Conservation (phyloP, 2,113 vertebrate species). For the Bothrops jararaca region DNA sequence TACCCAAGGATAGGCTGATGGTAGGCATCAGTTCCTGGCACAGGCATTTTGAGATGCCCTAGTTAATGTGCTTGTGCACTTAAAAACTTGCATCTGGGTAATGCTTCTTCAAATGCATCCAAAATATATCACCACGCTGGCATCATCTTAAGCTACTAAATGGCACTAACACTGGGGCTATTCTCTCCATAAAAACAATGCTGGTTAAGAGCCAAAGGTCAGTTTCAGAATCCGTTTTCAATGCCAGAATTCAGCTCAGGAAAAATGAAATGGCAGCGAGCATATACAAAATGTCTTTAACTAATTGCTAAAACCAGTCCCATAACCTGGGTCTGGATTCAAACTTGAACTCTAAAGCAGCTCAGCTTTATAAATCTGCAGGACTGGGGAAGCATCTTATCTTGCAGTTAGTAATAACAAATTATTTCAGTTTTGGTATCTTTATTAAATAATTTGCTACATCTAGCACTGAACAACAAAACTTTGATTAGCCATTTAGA, state of each 20-base stretch:
- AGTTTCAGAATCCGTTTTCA: neutral
- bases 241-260: neutral
- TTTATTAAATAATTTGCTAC: neutral
- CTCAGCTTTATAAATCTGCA: neutral
- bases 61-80: neutral
- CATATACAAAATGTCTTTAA: neutral
- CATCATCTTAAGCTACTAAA: neutral
- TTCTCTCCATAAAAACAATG: neutral
- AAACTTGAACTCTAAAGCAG: neutral
- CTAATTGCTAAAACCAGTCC: neutral
- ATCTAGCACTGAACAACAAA: neutral
- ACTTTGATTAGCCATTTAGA: neutral
- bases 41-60: neutral
- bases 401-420: neutral
- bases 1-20: neutral
- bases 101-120: neutral
- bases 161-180: neutral
- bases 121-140: neutral
- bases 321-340: neutral
- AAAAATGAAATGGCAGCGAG: neutral
- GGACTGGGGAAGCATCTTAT: slow-evolving; percentile 10
- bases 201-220: neutral
- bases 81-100: neutral
- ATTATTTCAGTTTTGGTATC: neutral
- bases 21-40: neutral